phyloP scores from a whole-genome alignment of 1,140 invertebrate genomes.

The Anoplophora glabripennis region DNA sequence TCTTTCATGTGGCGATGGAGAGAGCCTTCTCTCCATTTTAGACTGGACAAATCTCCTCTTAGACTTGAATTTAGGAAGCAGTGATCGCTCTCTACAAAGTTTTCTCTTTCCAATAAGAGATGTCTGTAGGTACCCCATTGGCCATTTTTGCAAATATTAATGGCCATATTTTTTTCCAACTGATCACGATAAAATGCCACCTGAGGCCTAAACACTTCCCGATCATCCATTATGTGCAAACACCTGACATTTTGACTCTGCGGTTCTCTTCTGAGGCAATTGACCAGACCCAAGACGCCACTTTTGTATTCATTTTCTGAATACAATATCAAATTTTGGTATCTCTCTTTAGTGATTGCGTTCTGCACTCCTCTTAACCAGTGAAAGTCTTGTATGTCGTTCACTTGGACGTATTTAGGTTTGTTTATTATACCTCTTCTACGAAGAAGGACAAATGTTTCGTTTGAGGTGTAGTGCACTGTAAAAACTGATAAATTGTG shows the following conservation, averaged over 20 bases:
- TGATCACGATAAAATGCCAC: constrained; percentile 63
- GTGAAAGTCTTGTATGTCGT: constrained; percentile 41
- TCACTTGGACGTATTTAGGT: constrained; percentile 7
- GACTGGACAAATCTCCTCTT: constrained; percentile 78
- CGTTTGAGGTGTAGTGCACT: constrained; percentile 47
- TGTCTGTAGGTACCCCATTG: constrained; percentile 64
- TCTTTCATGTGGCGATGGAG: constrained; percentile 46
- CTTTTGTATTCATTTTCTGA: constrained; percentile 56
- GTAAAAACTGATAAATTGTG: constrained; percentile 48
- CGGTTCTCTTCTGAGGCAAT: constrained; percentile 69
- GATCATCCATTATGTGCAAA: constrained; percentile 61
- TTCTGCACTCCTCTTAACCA: constrained; percentile 58
- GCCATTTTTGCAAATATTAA: constrained; percentile 63
- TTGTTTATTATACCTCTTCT: constrained; percentile 23
- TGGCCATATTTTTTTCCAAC: constrained; percentile 59
- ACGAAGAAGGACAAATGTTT: constrained; percentile 48
- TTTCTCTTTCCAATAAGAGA: constrained; percentile 28
- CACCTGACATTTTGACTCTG: constrained; percentile 52
- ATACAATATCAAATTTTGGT: constrained; percentile 55
- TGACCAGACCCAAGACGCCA: constrained; percentile 82
- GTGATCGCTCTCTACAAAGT: constrained; percentile 56
- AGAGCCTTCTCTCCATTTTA: constrained; percentile 77
- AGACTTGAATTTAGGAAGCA: constrained; percentile 74
- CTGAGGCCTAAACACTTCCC: constrained; percentile 61
- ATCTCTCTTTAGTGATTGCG: constrained; percentile 52